Evolutionary conservation across 2,113 vertebrate genomes (phyloP).

Genomic region (Ramphastos sulfuratus): DNA sequence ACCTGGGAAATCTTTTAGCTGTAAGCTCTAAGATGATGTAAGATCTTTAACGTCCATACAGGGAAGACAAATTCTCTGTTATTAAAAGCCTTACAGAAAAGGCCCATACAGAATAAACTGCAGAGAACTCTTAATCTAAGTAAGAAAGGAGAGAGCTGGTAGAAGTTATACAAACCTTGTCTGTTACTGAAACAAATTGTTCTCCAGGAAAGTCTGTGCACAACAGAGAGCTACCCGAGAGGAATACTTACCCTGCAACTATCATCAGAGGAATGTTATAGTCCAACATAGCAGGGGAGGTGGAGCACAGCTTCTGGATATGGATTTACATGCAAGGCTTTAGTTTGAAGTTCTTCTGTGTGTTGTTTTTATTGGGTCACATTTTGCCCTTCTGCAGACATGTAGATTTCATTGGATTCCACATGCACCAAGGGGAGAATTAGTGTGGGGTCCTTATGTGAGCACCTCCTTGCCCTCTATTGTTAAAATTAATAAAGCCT

Average conservation of each 20-base stretch:
- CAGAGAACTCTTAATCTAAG: neutral
- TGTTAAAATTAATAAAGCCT: neutral
- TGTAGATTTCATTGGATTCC: neutral
- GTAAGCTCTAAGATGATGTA: neutral
- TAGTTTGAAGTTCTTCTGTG: neutral
- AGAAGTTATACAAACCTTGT: neutral
- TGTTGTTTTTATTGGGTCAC: constrained; percentile 24
- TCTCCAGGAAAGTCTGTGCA: neutral
- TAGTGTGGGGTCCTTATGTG: neutral
- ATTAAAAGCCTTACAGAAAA: neutral
- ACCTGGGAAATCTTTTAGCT: neutral
- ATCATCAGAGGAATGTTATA: neutral
- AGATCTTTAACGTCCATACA: neutral
- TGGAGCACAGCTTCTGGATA: neutral
- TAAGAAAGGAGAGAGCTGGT: neutral
- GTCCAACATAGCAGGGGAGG: neutral
- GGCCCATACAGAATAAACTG: neutral
- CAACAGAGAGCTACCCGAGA: neutral
- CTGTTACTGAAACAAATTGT: neutral
- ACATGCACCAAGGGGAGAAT: neutral
- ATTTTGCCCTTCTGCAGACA: constrained; percentile 6
- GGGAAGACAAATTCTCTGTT: neutral
- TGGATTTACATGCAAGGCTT: constrained; percentile 22
- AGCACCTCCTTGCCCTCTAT: neutral
- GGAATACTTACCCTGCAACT: neutral